Base-by-base conservation (phyloP, 2,888 invertebrate genomes). In the Sialis fuliginosa region DNA sequence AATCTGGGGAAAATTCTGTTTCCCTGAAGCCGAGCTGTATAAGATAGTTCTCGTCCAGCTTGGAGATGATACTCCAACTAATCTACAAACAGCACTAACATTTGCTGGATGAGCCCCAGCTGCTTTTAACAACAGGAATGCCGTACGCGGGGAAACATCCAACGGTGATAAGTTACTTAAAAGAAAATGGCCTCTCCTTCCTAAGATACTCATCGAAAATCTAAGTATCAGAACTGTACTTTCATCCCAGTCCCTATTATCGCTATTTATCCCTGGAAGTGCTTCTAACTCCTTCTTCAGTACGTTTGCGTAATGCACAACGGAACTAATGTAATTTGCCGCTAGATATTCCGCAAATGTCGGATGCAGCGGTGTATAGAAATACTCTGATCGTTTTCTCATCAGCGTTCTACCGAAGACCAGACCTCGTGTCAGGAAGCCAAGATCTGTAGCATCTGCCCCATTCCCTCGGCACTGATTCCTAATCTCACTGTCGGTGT, bases 291-390 rank as follows among this genome's bases (percentile, higher is more conserved):
- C 73, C 8, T 68, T 62, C 13, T 69, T 61, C 5, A 72, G 57
- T 10, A 71, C 63, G 43, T 69, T 67, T 0, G 70, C 65, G 51
- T 70, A 65, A 52, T 67, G 68, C 5, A 69, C 68, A 5, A 72
- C 60, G 1, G 71, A 70, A 1, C 70, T 66, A n/a, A 72, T 61
- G 55, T 72, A 72, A 53, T 70, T 70, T 1, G 72, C 72, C 1
- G 72, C 68, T n/a, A 72, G 57, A 54, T 69, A 72, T 52, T 71
- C 71, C 10, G 67, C 65, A 50, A 72, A 64, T 1, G 69, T 65
- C 43, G 67, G 61, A 54, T 72, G 71, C 35, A 72, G 62, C 1
- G 71, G 68, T 8, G 67, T 64, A 55, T 65, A 70, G 22, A 65
- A 57, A 49, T 54, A 54, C 37, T 69, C 68, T 1, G 41, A 40